Evolutionary conservation across 2,888 invertebrate genomes (phyloP).

Genomic region (Melipona beecheii): DNA sequence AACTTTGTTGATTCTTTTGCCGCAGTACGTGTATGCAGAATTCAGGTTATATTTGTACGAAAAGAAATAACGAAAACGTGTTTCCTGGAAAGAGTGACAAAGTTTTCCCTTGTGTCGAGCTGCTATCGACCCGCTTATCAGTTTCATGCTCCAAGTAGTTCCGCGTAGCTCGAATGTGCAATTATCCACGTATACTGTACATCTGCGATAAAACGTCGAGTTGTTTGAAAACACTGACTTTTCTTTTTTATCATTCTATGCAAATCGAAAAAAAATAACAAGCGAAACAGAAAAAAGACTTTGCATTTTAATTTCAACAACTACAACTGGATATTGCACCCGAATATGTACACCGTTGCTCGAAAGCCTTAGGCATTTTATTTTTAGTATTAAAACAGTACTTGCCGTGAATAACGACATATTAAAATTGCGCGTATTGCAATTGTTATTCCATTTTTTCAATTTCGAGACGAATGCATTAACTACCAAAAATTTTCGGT

Average conservation of each 20-base stretch:
- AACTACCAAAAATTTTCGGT: too few species aligned
- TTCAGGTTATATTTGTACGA: background rate
- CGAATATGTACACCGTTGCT: too few species aligned
- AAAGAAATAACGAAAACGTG: background rate
- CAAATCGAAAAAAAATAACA: background rate
- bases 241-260: background rate
- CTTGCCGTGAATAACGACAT: too few species aligned
- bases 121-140: slow-evolving; percentile 43
- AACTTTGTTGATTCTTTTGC: background rate
- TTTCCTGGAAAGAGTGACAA: background rate
- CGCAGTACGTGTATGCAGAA: background rate
- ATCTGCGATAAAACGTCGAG: background rate
- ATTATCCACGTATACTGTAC: slow-evolving; percentile 22
- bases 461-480: too few species aligned
- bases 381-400: too few species aligned
- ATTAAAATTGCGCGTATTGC: too few species aligned
- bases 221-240: background rate
- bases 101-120: slow-evolving; percentile 3
- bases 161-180: slow-evolving; percentile 41
- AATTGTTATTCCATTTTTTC: too few species aligned
- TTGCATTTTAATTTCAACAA: background rate
- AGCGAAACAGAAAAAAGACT: background rate
- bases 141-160: slow-evolving; percentile 40
- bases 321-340: background rate
- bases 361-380: too few species aligned